These are phyloP conservation scores for Apostichopus japonicus DNA, from an alignment of 35 echinoderm and acorn worm genomes.

Conservation along the genomic window DNA sequence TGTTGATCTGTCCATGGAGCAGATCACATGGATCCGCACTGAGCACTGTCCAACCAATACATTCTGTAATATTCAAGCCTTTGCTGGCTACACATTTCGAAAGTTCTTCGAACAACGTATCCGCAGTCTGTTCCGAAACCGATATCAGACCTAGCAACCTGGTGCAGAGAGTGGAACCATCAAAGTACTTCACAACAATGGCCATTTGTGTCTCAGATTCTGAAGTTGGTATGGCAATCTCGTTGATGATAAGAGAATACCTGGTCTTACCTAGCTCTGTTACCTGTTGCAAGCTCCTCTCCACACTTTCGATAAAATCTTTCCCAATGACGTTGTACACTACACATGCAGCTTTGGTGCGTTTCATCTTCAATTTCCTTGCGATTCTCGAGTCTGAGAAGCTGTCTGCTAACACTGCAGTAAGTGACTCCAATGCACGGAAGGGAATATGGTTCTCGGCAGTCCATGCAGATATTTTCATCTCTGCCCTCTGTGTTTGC, in stretches of 20 bases:
- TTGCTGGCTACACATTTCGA: conserved; percentile 12
- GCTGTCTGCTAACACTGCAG: conserved; percentile 3
- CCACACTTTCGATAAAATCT: conserved; percentile 27
- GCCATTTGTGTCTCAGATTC: conserved; percentile 17
- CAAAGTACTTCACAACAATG: conserved; percentile 37
- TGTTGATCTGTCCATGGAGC: conserved; percentile 22
- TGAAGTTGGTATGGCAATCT: conserved; percentile 10
- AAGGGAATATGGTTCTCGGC: conserved; percentile 26
- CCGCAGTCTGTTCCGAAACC: neutral
- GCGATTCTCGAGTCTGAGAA: conserved; percentile 18
- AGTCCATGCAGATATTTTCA: conserved; percentile 33
- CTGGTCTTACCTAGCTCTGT: conserved; percentile 23
- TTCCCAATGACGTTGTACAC: conserved; percentile 39
- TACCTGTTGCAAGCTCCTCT: conserved; percentile 32
- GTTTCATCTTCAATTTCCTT: conserved; percentile 44
- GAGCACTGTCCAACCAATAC: conserved; percentile 28
- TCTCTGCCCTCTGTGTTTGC: conserved; percentile 28
- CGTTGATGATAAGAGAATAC: conserved; percentile 32
- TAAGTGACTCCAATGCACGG: conserved; percentile 25
- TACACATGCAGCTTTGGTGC: conserved; percentile 32
- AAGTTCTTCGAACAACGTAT: neutral
- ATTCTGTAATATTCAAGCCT: neutral
- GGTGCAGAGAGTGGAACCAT: conserved; percentile 13
- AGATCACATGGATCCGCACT: conserved; percentile 39
- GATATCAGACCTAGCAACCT: conserved; percentile 28